Conservation (phyloP, 2,888 invertebrate genomes). For the Camptogramma bilineatum region DNA sequence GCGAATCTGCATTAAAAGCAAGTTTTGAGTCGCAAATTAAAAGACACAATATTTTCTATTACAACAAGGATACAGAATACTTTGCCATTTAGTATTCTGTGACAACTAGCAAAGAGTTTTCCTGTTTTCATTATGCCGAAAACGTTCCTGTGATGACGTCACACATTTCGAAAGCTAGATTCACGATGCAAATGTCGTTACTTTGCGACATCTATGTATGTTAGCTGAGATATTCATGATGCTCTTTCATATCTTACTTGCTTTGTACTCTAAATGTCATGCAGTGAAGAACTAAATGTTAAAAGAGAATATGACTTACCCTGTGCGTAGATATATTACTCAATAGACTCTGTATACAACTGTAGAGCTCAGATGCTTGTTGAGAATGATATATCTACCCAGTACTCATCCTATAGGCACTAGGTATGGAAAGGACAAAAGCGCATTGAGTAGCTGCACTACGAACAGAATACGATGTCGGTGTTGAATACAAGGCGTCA, state of each 20-base stretch:
- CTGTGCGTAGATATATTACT: neutral
- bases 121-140: neutral
- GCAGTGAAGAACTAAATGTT: neutral
- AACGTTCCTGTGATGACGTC: neutral
- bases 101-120: neutral
- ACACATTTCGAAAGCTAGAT: neutral
- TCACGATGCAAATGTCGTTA: slow-evolving; percentile 8
- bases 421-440: slow-evolving; percentile 6
- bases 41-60: neutral
- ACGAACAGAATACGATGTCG: slow-evolving; percentile 44
- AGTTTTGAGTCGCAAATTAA: no score
- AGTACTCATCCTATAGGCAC: neutral
- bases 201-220: slow-evolving; percentile 4
- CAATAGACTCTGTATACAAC: neutral
- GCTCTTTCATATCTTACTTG: neutral
- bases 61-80: no score
- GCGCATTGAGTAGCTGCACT: slow-evolving; percentile 37
- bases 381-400: slow-evolving; percentile 10
- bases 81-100: no score
- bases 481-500: slow-evolving; percentile 47
- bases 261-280: neutral
- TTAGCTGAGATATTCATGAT: slow-evolving; percentile 3
- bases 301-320: neutral
- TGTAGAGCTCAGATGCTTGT: slow-evolving; percentile 3
- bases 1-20: no score